Percentiles rank a stretch among this genome's conserved stretches.
phyloP scores from a whole-genome alignment of 2,888 invertebrate genomes.

The Cantharis rustica region DNA sequence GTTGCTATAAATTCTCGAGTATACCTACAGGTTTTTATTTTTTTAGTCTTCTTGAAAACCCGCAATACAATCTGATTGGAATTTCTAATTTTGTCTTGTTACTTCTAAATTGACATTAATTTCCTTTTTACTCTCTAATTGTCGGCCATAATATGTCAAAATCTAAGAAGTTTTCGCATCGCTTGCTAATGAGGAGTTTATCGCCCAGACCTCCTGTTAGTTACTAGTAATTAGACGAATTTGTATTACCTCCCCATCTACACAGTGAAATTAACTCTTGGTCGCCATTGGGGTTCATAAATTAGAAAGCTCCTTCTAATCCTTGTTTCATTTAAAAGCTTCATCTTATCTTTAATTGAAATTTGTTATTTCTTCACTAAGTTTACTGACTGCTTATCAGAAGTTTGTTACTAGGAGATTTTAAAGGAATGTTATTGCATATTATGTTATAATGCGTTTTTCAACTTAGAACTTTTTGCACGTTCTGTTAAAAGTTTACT shows the following conservation, averaged over 20 bases:
- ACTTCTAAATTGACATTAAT: conserved; percentile 3
- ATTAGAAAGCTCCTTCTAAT: conserved; percentile 38
- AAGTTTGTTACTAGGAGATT: conserved; percentile 7
- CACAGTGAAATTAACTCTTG: conserved; percentile 44
- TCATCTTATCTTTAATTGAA: conserved; percentile 41
- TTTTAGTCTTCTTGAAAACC: not conserved
- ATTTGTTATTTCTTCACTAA: conserved; percentile 31
- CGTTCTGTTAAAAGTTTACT: conserved; percentile 15
- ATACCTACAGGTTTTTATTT: not conserved
- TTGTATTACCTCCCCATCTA: conserved; percentile 43
- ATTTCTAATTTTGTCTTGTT: conserved; percentile 1
- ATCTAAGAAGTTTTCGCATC: conserved; percentile 16
- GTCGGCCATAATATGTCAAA: conserved; percentile 5
- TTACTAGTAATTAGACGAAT: conserved; percentile 48
- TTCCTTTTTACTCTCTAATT: conserved; percentile 5
- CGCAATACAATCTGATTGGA: not conserved
- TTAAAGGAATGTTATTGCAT: conserved; percentile 10
- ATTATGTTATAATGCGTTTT: conserved; percentile 3
- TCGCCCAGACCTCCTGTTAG: conserved; percentile 43
- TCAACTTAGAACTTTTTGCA: conserved; percentile 1
- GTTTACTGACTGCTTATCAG: conserved; percentile 26
- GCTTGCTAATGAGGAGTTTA: conserved; percentile 48
- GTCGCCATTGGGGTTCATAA: conserved; percentile 36
- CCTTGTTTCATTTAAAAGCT: conserved; percentile 38
- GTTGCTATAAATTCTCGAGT: not conserved